Percentiles rank a stretch among this genome's conserved stretches.
Evolutionary conservation across 2,113 vertebrate genomes (phyloP).

Genomic region (Podarcis muralis): DNA sequence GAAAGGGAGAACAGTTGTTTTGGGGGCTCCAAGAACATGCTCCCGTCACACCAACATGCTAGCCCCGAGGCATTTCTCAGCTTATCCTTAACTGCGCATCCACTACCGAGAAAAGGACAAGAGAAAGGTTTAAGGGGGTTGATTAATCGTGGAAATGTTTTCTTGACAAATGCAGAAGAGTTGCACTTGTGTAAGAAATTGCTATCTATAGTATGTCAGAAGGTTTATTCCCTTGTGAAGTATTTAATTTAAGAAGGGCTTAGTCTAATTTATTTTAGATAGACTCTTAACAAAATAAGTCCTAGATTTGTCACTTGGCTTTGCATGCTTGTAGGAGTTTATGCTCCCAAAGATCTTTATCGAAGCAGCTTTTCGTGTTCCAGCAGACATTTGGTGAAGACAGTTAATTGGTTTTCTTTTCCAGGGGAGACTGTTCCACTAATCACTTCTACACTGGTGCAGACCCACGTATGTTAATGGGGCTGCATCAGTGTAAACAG

Average conservation of each 20-base stretch:
- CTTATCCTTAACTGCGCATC: conserved; percentile 1
- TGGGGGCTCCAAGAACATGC: not conserved
- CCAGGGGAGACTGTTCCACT: conserved; percentile 80
- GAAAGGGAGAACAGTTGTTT: not conserved
- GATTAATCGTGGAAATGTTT: not conserved
- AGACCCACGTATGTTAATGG: not conserved
- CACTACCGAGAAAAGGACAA: conserved; percentile 7
- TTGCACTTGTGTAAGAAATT: conserved; percentile 15
- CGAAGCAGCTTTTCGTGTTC: conserved; percentile 78
- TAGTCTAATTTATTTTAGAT: conserved; percentile 66
- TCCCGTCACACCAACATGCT: not conserved
- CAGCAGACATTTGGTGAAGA: conserved; percentile 82
- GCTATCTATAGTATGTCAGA: conserved; percentile 27
- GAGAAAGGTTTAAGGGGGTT: not conserved
- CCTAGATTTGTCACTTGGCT: conserved; percentile 76
- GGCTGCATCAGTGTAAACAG: conserved; percentile 8
- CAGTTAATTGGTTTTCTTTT: conserved; percentile 84
- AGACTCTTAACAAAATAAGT: conserved; percentile 72
- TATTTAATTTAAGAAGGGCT: conserved; percentile 61
- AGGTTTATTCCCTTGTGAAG: conserved; percentile 52
- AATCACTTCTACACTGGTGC: conserved; percentile 62
- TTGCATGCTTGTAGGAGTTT: conserved; percentile 65
- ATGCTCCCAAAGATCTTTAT: conserved; percentile 73
- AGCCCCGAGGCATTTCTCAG: not conserved
- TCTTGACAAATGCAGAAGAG: conserved; percentile 5